Evolutionary conservation across 37 sponge, comb jelly and placozoan genomes (phyloP).

Genomic region (Eunapius fragilis): DNA sequence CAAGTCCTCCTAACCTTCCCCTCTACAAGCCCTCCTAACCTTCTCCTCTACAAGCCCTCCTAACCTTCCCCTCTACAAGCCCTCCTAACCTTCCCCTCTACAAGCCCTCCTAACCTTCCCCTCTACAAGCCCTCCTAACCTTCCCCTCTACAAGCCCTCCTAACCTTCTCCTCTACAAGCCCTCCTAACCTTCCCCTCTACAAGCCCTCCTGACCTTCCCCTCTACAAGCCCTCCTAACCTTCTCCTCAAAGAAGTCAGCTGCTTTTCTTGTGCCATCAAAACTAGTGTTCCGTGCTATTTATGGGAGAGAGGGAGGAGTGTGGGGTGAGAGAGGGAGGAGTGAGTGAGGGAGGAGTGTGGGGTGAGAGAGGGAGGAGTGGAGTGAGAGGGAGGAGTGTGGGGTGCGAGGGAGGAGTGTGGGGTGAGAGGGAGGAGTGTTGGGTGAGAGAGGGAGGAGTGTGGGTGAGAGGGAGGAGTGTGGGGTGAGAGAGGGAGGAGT

Average conservation of each 20-base stretch:
- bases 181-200: too few species aligned
- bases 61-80: too few species aligned
- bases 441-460: background rate
- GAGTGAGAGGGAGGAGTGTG: too few species aligned
- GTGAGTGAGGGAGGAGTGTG: background rate
- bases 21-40: too few species aligned
- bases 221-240: background rate
- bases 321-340: background rate
- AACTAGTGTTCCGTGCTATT: conserved; percentile 18
- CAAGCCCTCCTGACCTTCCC: too few species aligned
- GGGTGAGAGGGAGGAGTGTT: background rate
- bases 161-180: too few species aligned
- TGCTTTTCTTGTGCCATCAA: conserved; percentile 14
- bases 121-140: too few species aligned
- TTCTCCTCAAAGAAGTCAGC: conserved; percentile 51
- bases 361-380: background rate
- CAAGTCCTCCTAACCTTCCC: too few species aligned
- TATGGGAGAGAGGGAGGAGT: background rate
- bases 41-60: too few species aligned
- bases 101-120: too few species aligned
- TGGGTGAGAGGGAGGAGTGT: background rate
- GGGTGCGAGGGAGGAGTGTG: background rate
- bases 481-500: background rate
- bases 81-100: too few species aligned
- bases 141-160: too few species aligned